Evolutionary conservation across 2,113 vertebrate species (phyloP).

Genomic region (Zapus hudsonius): DNA sequence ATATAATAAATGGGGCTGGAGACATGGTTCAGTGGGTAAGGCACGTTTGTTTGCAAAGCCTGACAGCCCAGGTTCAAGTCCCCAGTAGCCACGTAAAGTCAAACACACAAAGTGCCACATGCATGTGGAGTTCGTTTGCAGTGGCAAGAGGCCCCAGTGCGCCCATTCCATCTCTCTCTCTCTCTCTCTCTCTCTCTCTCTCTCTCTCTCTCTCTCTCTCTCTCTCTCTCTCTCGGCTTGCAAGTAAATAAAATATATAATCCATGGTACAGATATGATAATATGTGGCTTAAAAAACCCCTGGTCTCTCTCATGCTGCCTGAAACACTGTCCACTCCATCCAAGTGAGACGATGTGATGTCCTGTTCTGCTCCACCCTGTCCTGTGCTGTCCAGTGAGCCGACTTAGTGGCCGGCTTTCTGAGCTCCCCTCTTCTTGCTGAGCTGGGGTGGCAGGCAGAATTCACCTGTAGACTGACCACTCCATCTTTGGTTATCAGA

Average conservation of each 20-base stretch:
- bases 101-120: no score
- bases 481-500: background rate
- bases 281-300: background rate
- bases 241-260: no score
- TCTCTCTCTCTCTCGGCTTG: no score
- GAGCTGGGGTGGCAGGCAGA: background rate
- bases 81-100: no score
- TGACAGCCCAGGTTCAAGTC: no score
- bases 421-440: background rate
- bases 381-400: background rate
- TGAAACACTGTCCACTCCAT: background rate
- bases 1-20: background rate
- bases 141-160: no score
- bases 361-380: background rate
- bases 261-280: background rate
- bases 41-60: no score
- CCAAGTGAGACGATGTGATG: background rate
- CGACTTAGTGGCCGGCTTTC: background rate
- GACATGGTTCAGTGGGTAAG: no score
- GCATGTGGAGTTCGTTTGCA: no score
- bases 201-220: no score
- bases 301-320: background rate
- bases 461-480: background rate
- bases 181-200: no score
- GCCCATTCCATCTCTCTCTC: no score